Conservation (phyloP, 2,113 vertebrate genomes). For the Mustelus asterias region DNA sequence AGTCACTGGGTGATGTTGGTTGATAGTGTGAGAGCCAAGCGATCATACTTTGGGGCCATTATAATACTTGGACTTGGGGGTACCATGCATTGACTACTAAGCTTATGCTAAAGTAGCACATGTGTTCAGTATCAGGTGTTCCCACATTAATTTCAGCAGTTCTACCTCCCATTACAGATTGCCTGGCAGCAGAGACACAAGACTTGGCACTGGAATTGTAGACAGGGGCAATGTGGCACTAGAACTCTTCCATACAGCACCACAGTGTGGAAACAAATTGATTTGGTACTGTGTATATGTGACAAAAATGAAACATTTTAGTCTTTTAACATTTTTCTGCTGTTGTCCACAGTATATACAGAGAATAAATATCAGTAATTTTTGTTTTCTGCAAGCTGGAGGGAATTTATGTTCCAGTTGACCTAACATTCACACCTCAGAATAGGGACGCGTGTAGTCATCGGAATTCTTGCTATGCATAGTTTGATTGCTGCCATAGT, state of each 20-base stretch:
- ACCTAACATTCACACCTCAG: background rate
- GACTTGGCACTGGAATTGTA: conserved; percentile 6
- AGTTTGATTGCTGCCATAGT: background rate
- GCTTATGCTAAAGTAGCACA: conserved; percentile 13
- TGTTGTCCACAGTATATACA: background rate
- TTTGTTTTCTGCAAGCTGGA: background rate
- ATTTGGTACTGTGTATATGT: conserved; percentile 4
- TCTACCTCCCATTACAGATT: conserved; percentile 16
- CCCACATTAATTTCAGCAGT: background rate
- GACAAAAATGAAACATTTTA: conserved; percentile 9
- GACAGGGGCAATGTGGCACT: conserved; percentile 1
- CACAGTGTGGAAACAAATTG: conserved; percentile 1
- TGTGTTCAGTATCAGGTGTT: conserved; percentile 11
- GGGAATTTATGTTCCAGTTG: background rate
- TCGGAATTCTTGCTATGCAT: background rate
- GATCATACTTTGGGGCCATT: background rate
- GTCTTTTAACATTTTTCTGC: background rate
- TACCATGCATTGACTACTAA: background rate
- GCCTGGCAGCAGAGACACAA: conserved; percentile 8
- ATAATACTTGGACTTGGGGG: background rate
- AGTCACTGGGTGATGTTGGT: background rate
- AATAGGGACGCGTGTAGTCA: background rate
- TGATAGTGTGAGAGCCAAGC: background rate
- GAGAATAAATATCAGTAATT: background rate
- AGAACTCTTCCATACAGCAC: background rate